These are phyloP conservation scores for Acrocephalus kingi DNA, from an alignment of 2,113 vertebrate genomes.

Conservation along the genomic window DNA sequence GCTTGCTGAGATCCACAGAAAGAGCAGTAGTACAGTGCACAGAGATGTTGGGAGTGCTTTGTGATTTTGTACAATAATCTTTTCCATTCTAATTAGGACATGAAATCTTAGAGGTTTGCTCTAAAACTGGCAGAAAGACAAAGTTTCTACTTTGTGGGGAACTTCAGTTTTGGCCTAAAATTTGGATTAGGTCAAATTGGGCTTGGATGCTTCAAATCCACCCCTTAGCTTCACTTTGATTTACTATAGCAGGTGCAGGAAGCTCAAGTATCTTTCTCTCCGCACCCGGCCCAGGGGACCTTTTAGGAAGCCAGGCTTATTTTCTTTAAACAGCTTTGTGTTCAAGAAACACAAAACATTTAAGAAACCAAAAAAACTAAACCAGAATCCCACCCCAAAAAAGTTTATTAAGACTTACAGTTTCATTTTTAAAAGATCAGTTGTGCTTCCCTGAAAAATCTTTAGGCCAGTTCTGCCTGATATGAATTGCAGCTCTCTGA, in stretches of 20 bases:
- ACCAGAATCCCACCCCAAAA: neutral
- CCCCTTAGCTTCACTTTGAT: neutral
- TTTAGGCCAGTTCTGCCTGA: neutral
- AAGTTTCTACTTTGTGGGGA: neutral
- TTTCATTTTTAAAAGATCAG: neutral
- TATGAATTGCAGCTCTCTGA: neutral
- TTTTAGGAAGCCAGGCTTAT: neutral
- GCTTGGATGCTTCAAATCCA: neutral
- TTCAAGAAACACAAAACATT: neutral
- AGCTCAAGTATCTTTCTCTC: neutral
- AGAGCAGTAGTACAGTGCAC: neutral
- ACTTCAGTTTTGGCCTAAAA: neutral
- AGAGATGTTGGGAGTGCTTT: neutral
- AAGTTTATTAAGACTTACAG: neutral
- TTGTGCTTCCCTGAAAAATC: neutral
- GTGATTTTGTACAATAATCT: neutral
- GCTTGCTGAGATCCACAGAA: neutral
- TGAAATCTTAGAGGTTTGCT: neutral
- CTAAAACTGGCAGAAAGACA: neutral
- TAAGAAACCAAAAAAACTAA: neutral
- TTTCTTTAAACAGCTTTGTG: neutral
- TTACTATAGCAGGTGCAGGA: neutral
- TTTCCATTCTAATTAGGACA: neutral
- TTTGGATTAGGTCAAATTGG: neutral
- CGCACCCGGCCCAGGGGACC: neutral